Evolutionary conservation across 53 echinoderm and acorn worm species (phyloP).

Genomic region (Stichopus horrens): DNA sequence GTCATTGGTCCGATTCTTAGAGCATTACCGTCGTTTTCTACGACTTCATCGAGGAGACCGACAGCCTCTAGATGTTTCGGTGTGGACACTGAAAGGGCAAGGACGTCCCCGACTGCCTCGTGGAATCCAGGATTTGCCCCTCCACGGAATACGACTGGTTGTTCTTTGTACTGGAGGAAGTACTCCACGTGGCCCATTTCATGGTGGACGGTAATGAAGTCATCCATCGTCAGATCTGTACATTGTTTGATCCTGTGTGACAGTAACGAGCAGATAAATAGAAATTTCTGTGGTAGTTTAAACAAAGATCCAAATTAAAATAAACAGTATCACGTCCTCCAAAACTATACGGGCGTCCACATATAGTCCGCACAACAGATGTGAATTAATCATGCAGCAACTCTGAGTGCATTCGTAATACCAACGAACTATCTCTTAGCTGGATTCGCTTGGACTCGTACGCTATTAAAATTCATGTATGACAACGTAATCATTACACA

Average conservation of each 20-base stretch:
- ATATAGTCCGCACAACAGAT: too few relatives aligned
- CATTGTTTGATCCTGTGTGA: constrained; percentile 75
- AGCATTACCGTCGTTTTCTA: background rate
- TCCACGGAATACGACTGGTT: constrained; percentile 64
- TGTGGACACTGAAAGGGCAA: constrained; percentile 79
- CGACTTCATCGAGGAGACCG: constrained; percentile 39
- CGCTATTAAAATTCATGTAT: too few relatives aligned
- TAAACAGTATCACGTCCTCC: too few relatives aligned
- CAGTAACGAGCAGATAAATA: background rate
- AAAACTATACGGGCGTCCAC: too few relatives aligned
- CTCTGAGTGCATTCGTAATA: too few relatives aligned
- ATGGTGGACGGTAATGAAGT: constrained; percentile 91
- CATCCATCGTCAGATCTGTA: constrained; percentile 86
- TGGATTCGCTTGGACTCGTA: too few relatives aligned
- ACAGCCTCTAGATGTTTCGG: constrained; percentile 76
- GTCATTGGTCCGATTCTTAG: too few relatives aligned
- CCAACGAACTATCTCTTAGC: too few relatives aligned
- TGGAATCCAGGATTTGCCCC: constrained; percentile 95
- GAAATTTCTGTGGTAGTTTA: too few relatives aligned
- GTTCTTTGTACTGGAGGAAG: constrained; percentile 81
- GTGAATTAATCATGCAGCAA: too few relatives aligned
- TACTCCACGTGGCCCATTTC: constrained; percentile 96
- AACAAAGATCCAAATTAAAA: too few relatives aligned
- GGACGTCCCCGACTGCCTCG: constrained; percentile 89
- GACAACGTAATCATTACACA: too few relatives aligned